Evolutionary conservation across 2,888 invertebrate species (phyloP), one percentile per base, ranked within the genome.

Genomic region (Drosophila gaucha): DNA sequence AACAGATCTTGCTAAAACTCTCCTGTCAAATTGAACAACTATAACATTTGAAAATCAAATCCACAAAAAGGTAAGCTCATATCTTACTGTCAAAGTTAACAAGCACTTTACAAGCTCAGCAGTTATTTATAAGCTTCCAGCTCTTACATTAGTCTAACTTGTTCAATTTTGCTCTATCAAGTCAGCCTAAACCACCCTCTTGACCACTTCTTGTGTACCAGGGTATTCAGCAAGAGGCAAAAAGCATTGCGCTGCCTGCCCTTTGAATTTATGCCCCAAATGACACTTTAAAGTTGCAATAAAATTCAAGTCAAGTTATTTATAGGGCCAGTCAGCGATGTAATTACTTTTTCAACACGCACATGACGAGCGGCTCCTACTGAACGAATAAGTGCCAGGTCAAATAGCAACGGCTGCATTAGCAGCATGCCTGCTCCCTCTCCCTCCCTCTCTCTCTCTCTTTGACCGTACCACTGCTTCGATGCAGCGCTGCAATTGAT

Each of bases 201-300:
- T 0, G 8, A 2, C 10, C n/a, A 8, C 5, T 10, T 8, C n/a
- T n/a, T n/a, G n/a, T 35, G 24, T 75, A 56, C 46, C 46, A 54
- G 74, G 58, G 74, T 67, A 64, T 56, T 18, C 6, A n/a, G n/a
- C 24, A 28, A 3, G 3, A 3, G 20, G 1, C 28, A 22, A 20
- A n/a, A 12, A 36, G 18, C 8, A n/a, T 50, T 20, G 52, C 43
- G 16, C 43, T 14, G 39, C 18, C 20, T 12, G 47, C 31, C 35
- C 47, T 38, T n/a, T 52, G 41, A 77, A 88, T 83, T 84, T 86
- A 83, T 88, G 74, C 85, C 67, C 67, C 64, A 60, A 86, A 70
- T 67, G 88, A 88, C 88, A 88, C 75, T 84, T 88, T 84, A 88
- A 88, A 88, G 72, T 74, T 80, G 86, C 88, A 73, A 83, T 80